Conservation (phyloP, 2,888 invertebrate species). For the Invenusta paracnida region DNA sequence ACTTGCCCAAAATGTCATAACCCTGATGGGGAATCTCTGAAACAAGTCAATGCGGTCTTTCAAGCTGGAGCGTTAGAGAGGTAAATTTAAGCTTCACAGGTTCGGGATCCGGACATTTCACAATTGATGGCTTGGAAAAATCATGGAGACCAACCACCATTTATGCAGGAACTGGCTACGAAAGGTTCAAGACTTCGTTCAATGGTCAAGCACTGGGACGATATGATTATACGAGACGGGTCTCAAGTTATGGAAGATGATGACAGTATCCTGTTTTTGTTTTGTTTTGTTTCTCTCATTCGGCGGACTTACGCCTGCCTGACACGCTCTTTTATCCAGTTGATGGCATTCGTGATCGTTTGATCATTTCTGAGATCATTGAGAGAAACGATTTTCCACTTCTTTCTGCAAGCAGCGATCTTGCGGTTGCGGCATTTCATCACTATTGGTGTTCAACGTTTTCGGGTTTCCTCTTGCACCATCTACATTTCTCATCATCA, state of each 20-base stretch:
- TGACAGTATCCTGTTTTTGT: no score
- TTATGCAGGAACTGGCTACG: neutral
- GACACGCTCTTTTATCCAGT: no score
- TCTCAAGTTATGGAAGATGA: neutral
- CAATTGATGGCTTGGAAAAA: neutral
- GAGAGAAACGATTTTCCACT: no score
- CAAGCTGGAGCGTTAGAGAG: neutral
- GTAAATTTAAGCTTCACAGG: neutral
- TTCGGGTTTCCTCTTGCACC: no score
- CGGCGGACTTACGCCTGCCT: no score
- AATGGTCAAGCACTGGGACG: neutral
- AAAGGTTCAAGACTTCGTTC: neutral
- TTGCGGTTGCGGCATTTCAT: no score
- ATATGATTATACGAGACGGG: neutral
- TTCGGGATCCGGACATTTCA: neutral
- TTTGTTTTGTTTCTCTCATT: no score
- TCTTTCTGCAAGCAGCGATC: no score
- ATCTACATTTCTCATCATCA: no score
- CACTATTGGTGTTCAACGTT: no score
- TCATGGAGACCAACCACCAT: neutral
- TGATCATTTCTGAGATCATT: no score
- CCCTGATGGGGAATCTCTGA: neutral
- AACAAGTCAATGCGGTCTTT: neutral
- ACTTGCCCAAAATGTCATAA: neutral
- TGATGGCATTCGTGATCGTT: no score